phyloP scores from a whole-genome alignment of 2,113 vertebrate species.

The Murina feae region DNA sequence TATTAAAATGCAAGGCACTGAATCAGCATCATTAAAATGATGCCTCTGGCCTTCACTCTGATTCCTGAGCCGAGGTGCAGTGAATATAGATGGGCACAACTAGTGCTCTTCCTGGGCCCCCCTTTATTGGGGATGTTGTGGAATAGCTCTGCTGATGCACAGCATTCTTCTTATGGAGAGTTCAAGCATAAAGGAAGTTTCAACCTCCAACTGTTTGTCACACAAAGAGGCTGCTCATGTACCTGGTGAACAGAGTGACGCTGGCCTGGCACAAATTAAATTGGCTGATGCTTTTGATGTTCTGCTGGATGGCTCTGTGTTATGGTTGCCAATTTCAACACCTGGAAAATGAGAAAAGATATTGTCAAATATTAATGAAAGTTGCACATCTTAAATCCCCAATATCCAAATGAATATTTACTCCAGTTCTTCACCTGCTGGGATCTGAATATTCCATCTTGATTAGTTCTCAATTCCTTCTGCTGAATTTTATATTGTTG shows the following conservation, averaged over 20 bases:
- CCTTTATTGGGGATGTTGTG: background rate
- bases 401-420: constrained; percentile 46
- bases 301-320: background rate
- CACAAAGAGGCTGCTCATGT: background rate
- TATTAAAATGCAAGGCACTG: background rate
- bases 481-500: constrained; percentile 27
- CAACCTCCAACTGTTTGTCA: background rate
- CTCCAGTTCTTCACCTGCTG: background rate
- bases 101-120: background rate
- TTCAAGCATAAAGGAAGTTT: background rate
- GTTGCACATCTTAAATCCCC: background rate
- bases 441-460: background rate
- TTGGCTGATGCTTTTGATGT: background rate
- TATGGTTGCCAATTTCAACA: constrained; percentile 1
- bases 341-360: constrained; percentile 12
- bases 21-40: background rate
- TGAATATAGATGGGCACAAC: background rate
- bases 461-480: constrained; percentile 29
- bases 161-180: background rate
- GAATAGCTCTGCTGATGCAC: background rate
- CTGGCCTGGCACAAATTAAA: background rate
- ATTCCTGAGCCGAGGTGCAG: background rate
- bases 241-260: background rate
- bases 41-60: background rate
- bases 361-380: constrained; percentile 45